Base-by-base conservation (phyloP, 2,888 invertebrate species). In the Tenthredo mesomela region DNA sequence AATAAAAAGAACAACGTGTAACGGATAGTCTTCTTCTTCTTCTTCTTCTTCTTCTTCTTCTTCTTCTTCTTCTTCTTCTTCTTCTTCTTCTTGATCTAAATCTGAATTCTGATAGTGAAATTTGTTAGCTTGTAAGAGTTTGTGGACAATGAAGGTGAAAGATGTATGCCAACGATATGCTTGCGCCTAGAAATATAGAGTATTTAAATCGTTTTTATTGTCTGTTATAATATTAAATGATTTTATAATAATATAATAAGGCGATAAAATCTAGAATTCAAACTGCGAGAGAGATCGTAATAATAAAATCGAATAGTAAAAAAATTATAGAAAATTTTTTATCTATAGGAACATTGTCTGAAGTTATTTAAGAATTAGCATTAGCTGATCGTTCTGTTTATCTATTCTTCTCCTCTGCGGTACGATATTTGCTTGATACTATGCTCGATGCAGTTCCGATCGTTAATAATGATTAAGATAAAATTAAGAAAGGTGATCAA, bases 1-100 rank as follows among this genome's bases (percentile, higher is more conserved):
- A n/a, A n/a, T n/a, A n/a, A n/a, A n/a, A 43, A 89, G 29, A 61
- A n/a, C 18, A 21, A 33, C n/a, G 10, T n/a, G 18, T n/a, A 71
- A 54, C 54, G 1, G 54, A 54, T 54, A n/a, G 7, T n/a, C 54
- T n/a, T n/a, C 18, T 54, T 54, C 1, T 70, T 33, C n/a, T 33
- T 33, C 33, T 33, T 33, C 33, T 33, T 33, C 33, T 33, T 29
- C n/a, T 0, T 9, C 33, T 33, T 33, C 33, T 33, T 33, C 33
- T 33, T 29, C n/a, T 0, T 9, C n/a, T n/a, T n/a, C n/a, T n/a
- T 33, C 2, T 33, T 33, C 29, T 33, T 33, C 1, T 33, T 33
- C 33, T 33, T 33, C 33, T 33, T 33, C 33, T 33, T 29, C n/a
- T 0, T 9, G 37, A 70, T 18, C 18, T 50, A 10, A 6, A 61